Conservation (phyloP, 2,797 vertebrate genomes). For the Tokudaia tokunoshimensis region DNA sequence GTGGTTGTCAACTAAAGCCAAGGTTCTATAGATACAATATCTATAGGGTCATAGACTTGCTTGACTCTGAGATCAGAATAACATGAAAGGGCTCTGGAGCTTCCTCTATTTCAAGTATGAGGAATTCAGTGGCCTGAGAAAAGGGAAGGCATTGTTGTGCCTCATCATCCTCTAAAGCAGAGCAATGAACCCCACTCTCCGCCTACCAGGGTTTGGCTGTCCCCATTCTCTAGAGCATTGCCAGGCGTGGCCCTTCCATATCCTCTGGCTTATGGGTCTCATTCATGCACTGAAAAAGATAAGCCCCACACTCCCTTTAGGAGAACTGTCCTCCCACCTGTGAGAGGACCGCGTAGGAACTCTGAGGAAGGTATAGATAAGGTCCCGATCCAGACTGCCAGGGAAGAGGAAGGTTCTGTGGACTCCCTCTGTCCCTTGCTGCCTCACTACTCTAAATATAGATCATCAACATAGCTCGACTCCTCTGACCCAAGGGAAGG, state of each 20-base stretch:
- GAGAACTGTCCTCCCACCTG: background rate
- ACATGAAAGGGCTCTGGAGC: background rate
- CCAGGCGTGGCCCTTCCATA: background rate
- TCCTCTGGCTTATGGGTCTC: background rate
- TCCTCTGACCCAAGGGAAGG: background rate
- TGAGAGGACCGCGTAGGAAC: background rate
- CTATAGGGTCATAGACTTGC: background rate
- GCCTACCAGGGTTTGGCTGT: too few relatives aligned
- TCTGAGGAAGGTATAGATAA: background rate
- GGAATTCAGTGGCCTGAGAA: background rate
- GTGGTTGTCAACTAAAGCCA: too few relatives aligned
- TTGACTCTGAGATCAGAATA: background rate
- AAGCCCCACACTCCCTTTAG: background rate
- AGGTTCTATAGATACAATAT: background rate
- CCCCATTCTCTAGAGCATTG: background rate
- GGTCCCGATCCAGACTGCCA: accelerated
- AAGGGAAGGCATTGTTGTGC: background rate
- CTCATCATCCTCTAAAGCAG: background rate
- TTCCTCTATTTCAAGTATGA: background rate
- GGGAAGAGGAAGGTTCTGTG: background rate
- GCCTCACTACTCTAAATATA: background rate
- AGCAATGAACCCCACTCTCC: background rate
- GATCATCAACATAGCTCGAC: background rate
- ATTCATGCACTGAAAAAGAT: background rate
- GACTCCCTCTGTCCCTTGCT: background rate